These are phyloP conservation scores for Eremobia ochroleuca DNA, from an alignment of 2,888 invertebrate species.

Conservation along the genomic window DNA sequence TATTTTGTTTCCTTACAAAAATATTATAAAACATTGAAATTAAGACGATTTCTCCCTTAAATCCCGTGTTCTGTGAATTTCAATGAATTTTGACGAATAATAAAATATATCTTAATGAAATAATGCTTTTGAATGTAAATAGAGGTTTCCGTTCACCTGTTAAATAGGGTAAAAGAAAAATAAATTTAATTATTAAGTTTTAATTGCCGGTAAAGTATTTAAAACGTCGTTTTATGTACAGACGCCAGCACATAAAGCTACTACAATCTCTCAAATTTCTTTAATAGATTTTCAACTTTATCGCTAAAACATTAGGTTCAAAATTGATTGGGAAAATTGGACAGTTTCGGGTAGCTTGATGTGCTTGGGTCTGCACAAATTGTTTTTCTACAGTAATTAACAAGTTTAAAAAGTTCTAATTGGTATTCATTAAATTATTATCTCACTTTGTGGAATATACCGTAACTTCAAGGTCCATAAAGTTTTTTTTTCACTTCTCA, in stretches of 20 bases:
- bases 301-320: no score
- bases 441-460: not conserved
- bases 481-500: no score
- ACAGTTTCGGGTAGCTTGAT: no score
- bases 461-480: not conserved
- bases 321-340: no score
- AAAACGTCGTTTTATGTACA: no score
- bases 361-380: no score
- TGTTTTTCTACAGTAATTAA: not conserved
- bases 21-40: not conserved
- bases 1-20: constrained; percentile 6
- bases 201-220: constrained; percentile 10
- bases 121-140: not conserved
- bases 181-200: constrained; percentile 30
- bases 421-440: not conserved
- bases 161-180: constrained; percentile 9
- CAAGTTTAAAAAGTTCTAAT: not conserved
- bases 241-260: no score
- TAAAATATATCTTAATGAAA: not conserved
- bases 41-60: not conserved
- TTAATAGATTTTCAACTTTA: no score
- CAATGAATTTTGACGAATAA: not conserved
- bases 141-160: not conserved
- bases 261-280: no score
- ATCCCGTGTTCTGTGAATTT: not conserved